Evolutionary conservation across 2,113 vertebrate species (phyloP), one percentile per base, ranked within the genome.

Genomic region (Chloroceryle aenea): DNA sequence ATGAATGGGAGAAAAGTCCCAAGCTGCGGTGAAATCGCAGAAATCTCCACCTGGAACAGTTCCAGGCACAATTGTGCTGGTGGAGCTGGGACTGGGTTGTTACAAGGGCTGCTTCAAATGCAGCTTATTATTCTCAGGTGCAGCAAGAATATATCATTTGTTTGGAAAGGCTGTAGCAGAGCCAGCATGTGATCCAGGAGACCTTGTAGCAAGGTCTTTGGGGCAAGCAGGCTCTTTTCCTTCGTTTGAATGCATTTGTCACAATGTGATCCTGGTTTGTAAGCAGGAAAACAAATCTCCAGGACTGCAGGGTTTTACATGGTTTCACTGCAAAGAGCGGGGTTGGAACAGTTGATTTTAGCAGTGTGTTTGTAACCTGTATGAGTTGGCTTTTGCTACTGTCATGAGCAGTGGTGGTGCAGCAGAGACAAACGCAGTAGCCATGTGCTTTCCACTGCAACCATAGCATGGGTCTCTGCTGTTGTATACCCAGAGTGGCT

Each of bases 391-490:
- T 38, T 72, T 67, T 87, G 36, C n/a, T 6, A 4, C 53, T 45
- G 30, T 47, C 11, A 29, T 4, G 27, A 87, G 79, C 0, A 1
- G 43, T 7, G 7, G 52, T 67, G 63, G 14, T 61, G 45, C 21
- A 62, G 79, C 67, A 80, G 53, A 61, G 59, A 30, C 40, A 43
- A 40, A 61, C 7, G 2, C 1, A 10, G 23, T 22, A 93, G 80
- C 29, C 7, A 6, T 0, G 2, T 40, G 30, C 47, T 69, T 77
- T 36, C 53, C 30, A 34, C 23, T 7, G 2, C 58, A 23, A 13
- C 38, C 0, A 0, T 1, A 52, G 53, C 67, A 40, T 38, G 3
- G 23, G 27, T 30, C 69, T 40, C 53, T n/a, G 23, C 7, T 6
- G 3, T 19, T 40, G 43, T n/a, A 34, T 5, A 10, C 22, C 22